These are phyloP conservation scores for Dasyornis broadbenti DNA, from an alignment of 2,113 vertebrate genomes.

Conservation along the genomic window DNA sequence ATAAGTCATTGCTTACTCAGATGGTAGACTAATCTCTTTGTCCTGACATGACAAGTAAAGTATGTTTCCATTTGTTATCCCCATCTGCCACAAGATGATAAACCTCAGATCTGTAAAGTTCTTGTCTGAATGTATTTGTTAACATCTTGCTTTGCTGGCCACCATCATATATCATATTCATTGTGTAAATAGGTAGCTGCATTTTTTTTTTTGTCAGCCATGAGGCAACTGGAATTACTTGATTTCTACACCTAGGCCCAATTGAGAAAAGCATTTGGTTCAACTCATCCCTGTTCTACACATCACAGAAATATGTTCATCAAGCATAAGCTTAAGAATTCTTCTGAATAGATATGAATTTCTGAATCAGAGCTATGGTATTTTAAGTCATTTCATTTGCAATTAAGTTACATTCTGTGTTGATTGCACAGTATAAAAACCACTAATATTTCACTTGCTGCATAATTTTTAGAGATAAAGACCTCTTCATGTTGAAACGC, in stretches of 20 bases:
- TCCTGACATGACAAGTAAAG: conserved; percentile 9
- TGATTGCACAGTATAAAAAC: conserved; percentile 10
- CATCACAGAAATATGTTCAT: not conserved
- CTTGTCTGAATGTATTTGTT: not conserved
- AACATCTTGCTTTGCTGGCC: not conserved
- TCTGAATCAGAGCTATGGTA: not conserved
- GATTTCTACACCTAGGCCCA: not conserved
- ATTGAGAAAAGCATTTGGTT: not conserved
- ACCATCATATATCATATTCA: not conserved
- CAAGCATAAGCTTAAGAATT: not conserved
- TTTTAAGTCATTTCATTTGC: not conserved
- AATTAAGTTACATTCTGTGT: conserved; percentile 7
- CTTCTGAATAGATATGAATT: not conserved
- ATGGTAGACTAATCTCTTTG: conserved; percentile 27
- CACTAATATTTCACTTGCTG: not conserved
- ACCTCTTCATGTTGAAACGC: not conserved
- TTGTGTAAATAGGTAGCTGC: conserved; percentile 12
- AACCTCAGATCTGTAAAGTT: not conserved
- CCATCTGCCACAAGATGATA: conserved; percentile 30
- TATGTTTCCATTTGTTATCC: conserved; percentile 17
- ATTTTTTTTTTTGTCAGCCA: not conserved
- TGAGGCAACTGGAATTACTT: not conserved
- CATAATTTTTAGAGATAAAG: conserved; percentile 20
- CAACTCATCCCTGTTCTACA: not conserved
- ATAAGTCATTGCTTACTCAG: not conserved